Percentiles rank a stretch among this genome's conserved stretches.
Evolutionary conservation across 2,888 invertebrate genomes (phyloP).

Genomic region (Drosophila subquinaria): DNA sequence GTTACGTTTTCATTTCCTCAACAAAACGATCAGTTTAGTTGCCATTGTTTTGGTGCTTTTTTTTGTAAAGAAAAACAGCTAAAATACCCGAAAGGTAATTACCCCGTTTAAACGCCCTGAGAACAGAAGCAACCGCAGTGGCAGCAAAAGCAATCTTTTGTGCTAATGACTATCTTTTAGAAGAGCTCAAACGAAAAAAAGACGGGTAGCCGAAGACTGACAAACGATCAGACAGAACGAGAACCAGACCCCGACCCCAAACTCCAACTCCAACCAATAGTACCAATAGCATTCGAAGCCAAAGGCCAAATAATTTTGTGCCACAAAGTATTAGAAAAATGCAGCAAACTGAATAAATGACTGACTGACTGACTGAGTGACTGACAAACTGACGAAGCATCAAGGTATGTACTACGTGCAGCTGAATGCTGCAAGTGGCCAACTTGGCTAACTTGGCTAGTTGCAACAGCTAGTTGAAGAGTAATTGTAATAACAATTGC

Average conservation of each 20-base stretch:
- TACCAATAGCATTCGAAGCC: conserved; percentile 35
- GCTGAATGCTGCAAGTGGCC: conserved; percentile 21
- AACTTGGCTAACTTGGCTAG: conserved; percentile 9
- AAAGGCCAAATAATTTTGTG: conserved; percentile 67
- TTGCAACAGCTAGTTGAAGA: conserved; percentile 56
- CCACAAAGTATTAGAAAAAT: conserved; percentile 67
- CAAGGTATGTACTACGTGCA: conserved; percentile 31
- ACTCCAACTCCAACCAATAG: not conserved
- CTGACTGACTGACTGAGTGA: conserved; percentile 11
- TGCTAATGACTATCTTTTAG: conserved; percentile 79
- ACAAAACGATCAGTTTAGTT: conserved; percentile 61
- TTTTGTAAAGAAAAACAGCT: conserved; percentile 7
- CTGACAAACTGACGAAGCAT: conserved; percentile 25
- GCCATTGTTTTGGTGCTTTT: conserved; percentile 36
- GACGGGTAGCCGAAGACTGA: conserved; percentile 68
- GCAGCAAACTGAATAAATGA: conserved; percentile 36
- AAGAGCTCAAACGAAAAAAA: conserved; percentile 49
- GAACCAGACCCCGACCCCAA: conserved; percentile 11
- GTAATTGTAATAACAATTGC: conserved; percentile 79
- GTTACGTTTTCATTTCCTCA: conserved; percentile 78
- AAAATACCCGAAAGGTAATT: conserved; percentile 64
- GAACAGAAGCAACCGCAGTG: conserved; percentile 57
- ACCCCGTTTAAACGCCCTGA: conserved; percentile 64
- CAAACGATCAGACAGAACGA: conserved; percentile 59
- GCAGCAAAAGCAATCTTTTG: conserved; percentile 63